Evolutionary conservation across 2,888 invertebrate genomes (phyloP), one percentile per base, ranked within the genome.

Genomic region (Neria commutata): DNA sequence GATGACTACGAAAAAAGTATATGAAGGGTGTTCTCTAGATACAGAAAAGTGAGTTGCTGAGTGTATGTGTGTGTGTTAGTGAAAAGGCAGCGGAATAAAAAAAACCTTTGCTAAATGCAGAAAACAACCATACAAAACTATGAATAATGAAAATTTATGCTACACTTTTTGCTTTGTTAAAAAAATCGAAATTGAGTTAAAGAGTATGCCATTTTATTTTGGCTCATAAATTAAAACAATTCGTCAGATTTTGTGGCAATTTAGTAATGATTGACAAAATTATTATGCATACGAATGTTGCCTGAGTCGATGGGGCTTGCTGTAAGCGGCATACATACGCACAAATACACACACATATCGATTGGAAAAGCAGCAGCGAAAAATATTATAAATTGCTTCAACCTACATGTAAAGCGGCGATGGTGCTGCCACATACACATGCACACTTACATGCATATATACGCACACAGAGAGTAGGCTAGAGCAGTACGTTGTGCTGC

Each of bases 361-460:
- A 76, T 76, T 76, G 66, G 66, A 65, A 67, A 63, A 67, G 48
- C n/a, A n/a, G n/a, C n/a, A n/a, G n/a, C n/a, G n/a, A 71, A 70
- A 69, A 73, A 74, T 75, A 75, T 73, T 74, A 74, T 75, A 74
- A 74, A 75, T 74, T 74, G 72, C 69, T 73, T 67, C 76, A 75
- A 74, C 74, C 76, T 72, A 74, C 70, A 73, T 72, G 72, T 72
- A 71, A 68, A 66, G 62, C 64, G 62, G 62, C 63, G 63, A 67
- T 67, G 71, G 68, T 65, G 69, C 63, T 68, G 61, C 67, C 59
- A 61, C 58, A 63, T 42, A 58, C 56, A 52, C 47, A 58, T 21
- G 37, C 24, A 54, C 34, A 62, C 54, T 46, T 51, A 61, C 26
- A 21, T 58, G 56, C 25, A 58, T 40, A 48, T 42, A 56, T 46